Percentiles rank a stretch among this genome's conserved stretches.
Conservation (phyloP, 2,888 invertebrate genomes). For the Myathropa florea region DNA sequence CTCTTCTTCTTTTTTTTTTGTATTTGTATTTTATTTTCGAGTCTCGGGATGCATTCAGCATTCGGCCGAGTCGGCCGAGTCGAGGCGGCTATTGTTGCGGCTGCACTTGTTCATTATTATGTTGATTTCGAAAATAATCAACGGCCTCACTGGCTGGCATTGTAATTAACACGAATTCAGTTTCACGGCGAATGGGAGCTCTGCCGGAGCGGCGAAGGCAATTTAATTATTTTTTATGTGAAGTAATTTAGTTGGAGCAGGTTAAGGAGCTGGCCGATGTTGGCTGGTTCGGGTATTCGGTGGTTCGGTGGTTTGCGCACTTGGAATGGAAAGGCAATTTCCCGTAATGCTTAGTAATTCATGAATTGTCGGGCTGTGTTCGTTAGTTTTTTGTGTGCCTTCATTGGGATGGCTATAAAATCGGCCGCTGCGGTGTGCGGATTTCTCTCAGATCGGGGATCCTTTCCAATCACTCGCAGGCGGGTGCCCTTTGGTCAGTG, state of each 20-base stretch:
- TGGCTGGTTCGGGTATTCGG: not conserved
- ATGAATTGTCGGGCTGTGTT: conserved; percentile 1
- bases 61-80: not conserved
- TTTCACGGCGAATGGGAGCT: conserved; percentile 13
- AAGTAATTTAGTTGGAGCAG: conserved; percentile 53
- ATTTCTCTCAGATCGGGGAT: not conserved
- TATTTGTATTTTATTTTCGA: not conserved
- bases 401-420: not conserved
- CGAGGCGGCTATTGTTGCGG: conserved; percentile 56
- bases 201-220: conserved; percentile 14
- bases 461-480: no score
- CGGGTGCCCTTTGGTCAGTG: not conserved
- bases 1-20: not conserved
- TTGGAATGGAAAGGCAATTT: conserved; percentile 33
- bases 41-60: conserved; percentile 35
- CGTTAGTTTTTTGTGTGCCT: not conserved
- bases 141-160: conserved; percentile 48
- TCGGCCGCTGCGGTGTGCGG: not conserved
- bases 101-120: conserved; percentile 69
- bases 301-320: not conserved
- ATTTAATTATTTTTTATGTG: conserved; percentile 67
- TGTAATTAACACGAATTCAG: conserved; percentile 67
- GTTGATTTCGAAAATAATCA: conserved; percentile 69
- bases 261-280: not conserved
- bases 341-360: conserved; percentile 19